Evolutionary conservation across 2,113 vertebrate genomes (phyloP).

Genomic region (Bombycilla garrulus): DNA sequence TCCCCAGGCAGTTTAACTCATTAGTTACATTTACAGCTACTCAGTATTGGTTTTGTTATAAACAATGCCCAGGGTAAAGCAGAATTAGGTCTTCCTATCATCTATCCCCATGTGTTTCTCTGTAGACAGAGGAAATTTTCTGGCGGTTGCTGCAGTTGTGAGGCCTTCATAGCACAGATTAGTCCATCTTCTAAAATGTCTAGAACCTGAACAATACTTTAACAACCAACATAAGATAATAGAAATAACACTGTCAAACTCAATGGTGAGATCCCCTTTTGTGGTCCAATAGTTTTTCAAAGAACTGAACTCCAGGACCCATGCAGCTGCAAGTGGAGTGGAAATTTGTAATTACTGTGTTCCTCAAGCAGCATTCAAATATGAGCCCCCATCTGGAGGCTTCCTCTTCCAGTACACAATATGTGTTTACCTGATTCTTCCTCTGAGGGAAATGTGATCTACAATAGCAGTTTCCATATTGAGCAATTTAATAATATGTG

Average conservation of each 20-base stretch:
- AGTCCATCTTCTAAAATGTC: neutral
- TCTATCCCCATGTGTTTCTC: neutral
- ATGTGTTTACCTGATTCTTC: neutral
- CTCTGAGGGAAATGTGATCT: neutral
- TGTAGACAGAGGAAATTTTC: neutral
- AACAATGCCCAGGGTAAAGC: neutral
- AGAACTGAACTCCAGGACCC: neutral
- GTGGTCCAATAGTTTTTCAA: neutral
- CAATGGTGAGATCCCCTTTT: neutral
- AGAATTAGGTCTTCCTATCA: neutral
- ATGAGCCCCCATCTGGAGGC: neutral
- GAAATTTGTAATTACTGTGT: neutral
- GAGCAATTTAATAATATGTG: neutral
- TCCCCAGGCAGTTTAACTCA: neutral
- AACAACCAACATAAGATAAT: neutral
- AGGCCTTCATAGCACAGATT: neutral
- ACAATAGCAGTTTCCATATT: neutral
- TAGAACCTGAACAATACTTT: neutral
- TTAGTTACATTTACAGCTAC: neutral
- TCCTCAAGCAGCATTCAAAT: neutral
- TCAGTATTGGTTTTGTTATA: neutral
- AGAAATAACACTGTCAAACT: neutral
- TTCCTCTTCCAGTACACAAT: neutral
- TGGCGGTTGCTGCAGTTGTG: neutral
- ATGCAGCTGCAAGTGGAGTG: neutral